phyloP scores from a whole-genome alignment of 2,888 invertebrate species.

The Pomacea canaliculata region DNA sequence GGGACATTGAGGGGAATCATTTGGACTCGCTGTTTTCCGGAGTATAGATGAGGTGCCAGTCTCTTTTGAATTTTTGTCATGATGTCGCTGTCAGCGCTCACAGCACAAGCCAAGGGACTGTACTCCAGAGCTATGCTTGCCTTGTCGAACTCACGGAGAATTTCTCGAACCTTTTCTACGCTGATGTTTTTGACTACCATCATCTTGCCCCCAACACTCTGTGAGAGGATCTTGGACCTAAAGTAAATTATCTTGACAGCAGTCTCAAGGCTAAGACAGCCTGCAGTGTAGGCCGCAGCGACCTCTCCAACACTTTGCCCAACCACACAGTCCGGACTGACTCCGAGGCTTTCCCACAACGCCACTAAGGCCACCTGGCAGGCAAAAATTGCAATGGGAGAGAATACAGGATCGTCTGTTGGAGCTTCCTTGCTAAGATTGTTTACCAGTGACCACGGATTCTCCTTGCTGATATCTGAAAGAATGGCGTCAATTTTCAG shows the following conservation, averaged over 20 bases:
- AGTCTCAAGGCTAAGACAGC: slow-evolving; percentile 37
- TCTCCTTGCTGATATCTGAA: slow-evolving; percentile 36
- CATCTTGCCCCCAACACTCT: slow-evolving; percentile 47
- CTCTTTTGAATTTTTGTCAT: slow-evolving; percentile 33
- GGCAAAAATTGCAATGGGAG: slow-evolving; percentile 51
- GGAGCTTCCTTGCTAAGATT: slow-evolving; percentile 28
- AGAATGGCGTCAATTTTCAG: slow-evolving; percentile 28
- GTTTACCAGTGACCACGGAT: slow-evolving; percentile 34
- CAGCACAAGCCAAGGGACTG: slow-evolving; percentile 31
- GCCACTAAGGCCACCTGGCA: slow-evolving; percentile 43
- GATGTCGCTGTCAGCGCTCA: slow-evolving; percentile 39
- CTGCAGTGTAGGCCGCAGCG: slow-evolving; percentile 46
- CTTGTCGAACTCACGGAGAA: slow-evolving; percentile 25
- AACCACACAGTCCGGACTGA: slow-evolving; percentile 41
- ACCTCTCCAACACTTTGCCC: slow-evolving; percentile 58
- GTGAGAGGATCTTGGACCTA: slow-evolving; percentile 38
- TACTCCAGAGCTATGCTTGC: slow-evolving; percentile 37
- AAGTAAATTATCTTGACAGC: slow-evolving; percentile 50
- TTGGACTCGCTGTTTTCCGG: slow-evolving; percentile 6
- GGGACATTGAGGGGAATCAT: slow-evolving; percentile 35
- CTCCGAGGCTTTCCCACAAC: slow-evolving; percentile 42
- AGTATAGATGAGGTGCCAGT: slow-evolving; percentile 28
- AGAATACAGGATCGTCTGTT: slow-evolving; percentile 34
- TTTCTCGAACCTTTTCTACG: slow-evolving; percentile 30
- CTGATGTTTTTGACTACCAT: slow-evolving; percentile 37